These are phyloP conservation scores for Hepsetus odoe DNA, from an alignment of 2,113 vertebrate genomes.

Conservation along the genomic window DNA sequence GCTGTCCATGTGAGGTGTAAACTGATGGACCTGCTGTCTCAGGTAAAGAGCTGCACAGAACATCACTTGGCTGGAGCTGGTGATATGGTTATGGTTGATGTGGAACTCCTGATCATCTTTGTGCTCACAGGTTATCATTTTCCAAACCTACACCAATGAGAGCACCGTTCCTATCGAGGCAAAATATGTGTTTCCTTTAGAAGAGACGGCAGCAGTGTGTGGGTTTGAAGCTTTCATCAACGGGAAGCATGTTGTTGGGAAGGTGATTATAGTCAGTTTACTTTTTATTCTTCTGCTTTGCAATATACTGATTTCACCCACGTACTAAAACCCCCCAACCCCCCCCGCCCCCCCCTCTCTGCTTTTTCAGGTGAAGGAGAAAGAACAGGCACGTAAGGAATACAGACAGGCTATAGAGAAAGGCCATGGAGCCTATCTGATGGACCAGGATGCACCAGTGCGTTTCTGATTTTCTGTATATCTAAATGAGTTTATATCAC, in stretches of 20 bases:
- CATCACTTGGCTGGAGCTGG: no score
- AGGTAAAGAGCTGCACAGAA: conserved; percentile 68
- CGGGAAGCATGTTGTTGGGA: conserved; percentile 84
- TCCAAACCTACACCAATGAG: conserved; percentile 85
- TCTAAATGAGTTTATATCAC: neutral
- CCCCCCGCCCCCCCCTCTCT: conserved; percentile 29
- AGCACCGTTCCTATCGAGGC: conserved; percentile 81
- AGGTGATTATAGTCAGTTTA: conserved; percentile 70
- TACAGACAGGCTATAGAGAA: conserved; percentile 79
- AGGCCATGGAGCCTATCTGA: conserved; percentile 86
- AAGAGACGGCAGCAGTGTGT: conserved; percentile 85
- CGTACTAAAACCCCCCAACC: no score
- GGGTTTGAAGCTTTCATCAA: conserved; percentile 92
- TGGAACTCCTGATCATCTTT: neutral
- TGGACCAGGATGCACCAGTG: conserved; percentile 87
- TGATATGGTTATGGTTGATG: neutral
- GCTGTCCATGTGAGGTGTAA: conserved; percentile 79
- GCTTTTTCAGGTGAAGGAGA: conserved; percentile 89
- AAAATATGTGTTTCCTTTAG: conserved; percentile 88
- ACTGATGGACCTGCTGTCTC: conserved; percentile 81
- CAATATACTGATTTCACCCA: no score
- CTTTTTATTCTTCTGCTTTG: neutral
- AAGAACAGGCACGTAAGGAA: conserved; percentile 78
- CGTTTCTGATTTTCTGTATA: conserved; percentile 21
- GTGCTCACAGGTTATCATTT: conserved; percentile 79